Conservation (phyloP, 2,888 invertebrate species). For the Tubulanus polymorphus region DNA sequence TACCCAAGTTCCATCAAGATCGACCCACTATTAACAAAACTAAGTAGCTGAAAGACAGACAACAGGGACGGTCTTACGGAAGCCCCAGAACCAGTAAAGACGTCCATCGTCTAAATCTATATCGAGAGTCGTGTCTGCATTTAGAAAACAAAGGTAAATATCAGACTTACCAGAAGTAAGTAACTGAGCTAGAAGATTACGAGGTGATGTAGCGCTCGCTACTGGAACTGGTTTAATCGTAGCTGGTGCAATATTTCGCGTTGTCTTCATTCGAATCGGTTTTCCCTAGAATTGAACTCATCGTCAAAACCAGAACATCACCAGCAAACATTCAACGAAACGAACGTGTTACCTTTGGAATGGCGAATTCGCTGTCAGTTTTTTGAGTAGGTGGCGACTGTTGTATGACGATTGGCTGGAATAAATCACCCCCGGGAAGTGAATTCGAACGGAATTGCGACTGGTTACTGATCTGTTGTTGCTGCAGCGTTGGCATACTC, state of each 20-base stretch:
- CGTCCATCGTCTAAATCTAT: too few species aligned
- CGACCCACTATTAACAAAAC: too few species aligned
- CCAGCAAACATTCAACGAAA: too few species aligned
- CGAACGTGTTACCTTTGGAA: slow-evolving; percentile 55
- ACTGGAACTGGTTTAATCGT: slow-evolving; percentile 17
- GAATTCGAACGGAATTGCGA: too few species aligned
- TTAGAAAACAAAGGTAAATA: too few species aligned
- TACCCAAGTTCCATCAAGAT: too few species aligned
- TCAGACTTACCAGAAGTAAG: slow-evolving; percentile 68
- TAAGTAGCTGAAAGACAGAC: too few species aligned
- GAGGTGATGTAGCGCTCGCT: slow-evolving; percentile 15
- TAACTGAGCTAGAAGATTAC: slow-evolving; percentile 68
- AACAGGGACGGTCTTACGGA: too few species aligned
- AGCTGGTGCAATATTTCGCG: slow-evolving; percentile 32
- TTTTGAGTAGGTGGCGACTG: slow-evolving; percentile 26
- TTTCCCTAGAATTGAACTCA: slow-evolving; percentile 24
- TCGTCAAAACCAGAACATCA: too few species aligned
- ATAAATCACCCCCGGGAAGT: not conserved
- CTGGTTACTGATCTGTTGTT: not conserved
- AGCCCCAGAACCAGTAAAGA: too few species aligned
- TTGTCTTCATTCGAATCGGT: slow-evolving; percentile 22
- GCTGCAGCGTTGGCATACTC: too few species aligned
- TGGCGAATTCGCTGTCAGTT: slow-evolving; percentile 54
- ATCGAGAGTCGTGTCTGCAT: too few species aligned
- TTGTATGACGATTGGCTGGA: not conserved